Evolutionary conservation across 2,797 vertebrate genomes (phyloP), one percentile per base, ranked within the genome.

Genomic region (Halcyon chelicuti): DNA sequence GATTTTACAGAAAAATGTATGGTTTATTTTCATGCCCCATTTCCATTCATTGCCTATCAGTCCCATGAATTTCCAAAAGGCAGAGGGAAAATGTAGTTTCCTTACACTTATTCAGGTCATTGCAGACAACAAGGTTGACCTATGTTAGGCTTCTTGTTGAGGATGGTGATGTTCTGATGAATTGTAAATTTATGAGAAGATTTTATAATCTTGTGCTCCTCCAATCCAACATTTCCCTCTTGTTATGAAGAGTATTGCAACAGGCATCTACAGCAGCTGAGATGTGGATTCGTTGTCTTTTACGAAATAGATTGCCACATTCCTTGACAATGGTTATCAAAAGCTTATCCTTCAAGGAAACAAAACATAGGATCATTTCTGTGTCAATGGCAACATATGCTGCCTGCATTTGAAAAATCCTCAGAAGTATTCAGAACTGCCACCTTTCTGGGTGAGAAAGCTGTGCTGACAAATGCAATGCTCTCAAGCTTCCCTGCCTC

Each of bases 111-210:
- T 51, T 47, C 21, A 33, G 23, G 12, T 72, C 17, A 22, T 35
- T 76, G 37, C 0, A 2, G 47, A 8, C 29, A 54, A 39, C 1
- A 21, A n/a, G 7, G 7, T 7, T 60, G 55, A 63, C 61, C 23
- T 81, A 28, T 2, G 0, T 42, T 33, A 52, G 31, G 33, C 12
- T 67, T 66, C 12, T 47, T 8, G 0, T 40, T 51, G 16, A 54
- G 19, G 42, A 35, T 40, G 57, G 12, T 1, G 5, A 44, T 28
- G 26, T 63, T 91, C 54, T 52, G 28, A 40, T 71, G 11, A 9
- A 12, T 23, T n/a, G 4, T 40, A 28, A 31, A 49, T 66, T 62
- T 61, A 35, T 47, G 16, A 19, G 29, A 9, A 57, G 33, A 23
- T 85, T 49, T 58, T 62, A 37, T 26, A 60, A 62, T 52, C 51